Evolutionary conservation across 2,888 invertebrate genomes (phyloP).

Genomic region (Camptogramma bilineatum): DNA sequence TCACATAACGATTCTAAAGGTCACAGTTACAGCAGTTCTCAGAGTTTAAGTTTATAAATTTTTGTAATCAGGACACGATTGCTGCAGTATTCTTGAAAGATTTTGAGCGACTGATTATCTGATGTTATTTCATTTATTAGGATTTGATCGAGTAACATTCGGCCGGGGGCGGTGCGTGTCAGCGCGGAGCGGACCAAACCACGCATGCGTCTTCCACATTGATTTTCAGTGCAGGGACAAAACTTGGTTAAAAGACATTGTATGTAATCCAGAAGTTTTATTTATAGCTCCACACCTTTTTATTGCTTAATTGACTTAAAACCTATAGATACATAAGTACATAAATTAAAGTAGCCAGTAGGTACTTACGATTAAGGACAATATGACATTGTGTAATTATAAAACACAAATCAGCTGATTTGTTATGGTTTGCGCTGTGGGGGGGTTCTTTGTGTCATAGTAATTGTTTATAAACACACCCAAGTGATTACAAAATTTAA

Average conservation of each 20-base stretch:
- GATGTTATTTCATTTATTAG: conserved; percentile 18
- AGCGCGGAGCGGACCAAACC: conserved; percentile 43
- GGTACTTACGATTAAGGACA: not conserved
- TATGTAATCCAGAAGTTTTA: conserved; percentile 22
- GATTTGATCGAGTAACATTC: conserved; percentile 13
- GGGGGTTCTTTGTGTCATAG: not conserved
- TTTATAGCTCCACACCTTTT: conserved; percentile 27
- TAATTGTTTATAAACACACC: not conserved
- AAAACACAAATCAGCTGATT: conserved; percentile 19
- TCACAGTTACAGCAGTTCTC: conserved; percentile 12
- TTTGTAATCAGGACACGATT: conserved; percentile 55
- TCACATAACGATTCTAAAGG: conserved; percentile 12
- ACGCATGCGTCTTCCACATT: conserved; percentile 74
- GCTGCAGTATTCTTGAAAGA: not conserved
- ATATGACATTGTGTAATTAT: not conserved
- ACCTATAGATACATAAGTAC: not conserved
- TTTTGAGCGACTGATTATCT: conserved; percentile 5
- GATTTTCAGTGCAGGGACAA: conserved; percentile 71
- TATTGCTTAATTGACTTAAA: conserved; percentile 1
- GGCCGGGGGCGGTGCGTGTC: conserved; percentile 26
- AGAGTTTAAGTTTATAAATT: conserved; percentile 11
- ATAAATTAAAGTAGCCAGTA: not conserved
- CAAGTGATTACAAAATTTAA: not conserved
- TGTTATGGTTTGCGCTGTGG: not conserved
- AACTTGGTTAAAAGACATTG: conserved; percentile 25